phyloP scores from a whole-genome alignment of 92 coral and sea anemone species.

The Plumapathes pennacea region DNA sequence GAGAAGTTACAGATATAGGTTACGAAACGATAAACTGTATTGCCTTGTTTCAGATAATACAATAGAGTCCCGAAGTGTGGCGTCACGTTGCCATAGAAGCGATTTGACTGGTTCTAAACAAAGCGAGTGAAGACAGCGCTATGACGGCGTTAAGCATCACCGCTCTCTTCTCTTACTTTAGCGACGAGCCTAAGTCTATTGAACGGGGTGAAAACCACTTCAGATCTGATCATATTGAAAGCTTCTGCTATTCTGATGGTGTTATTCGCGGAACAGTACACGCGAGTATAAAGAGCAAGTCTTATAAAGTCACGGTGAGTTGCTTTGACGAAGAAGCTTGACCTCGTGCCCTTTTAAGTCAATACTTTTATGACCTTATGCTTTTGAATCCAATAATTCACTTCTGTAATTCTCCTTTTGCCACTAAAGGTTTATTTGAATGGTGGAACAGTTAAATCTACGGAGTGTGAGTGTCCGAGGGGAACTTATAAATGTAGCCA shows the following conservation, averaged over 20 bases:
- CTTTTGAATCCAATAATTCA: too few species aligned
- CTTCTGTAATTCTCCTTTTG: too few species aligned
- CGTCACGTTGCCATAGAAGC: too few species aligned
- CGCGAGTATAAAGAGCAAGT: slow-evolving; percentile 43
- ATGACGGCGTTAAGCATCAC: slow-evolving; percentile 38
- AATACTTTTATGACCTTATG: too few species aligned
- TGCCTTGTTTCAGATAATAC: too few species aligned
- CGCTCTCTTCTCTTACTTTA: slow-evolving; percentile 29
- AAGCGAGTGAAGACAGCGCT: slow-evolving; percentile 2
- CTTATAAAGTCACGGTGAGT: slow-evolving; percentile 40
- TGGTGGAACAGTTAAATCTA: slow-evolving; percentile 15
- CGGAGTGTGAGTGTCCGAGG: slow-evolving; percentile 36
- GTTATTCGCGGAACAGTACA: slow-evolving; percentile 34
- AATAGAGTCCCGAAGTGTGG: too few species aligned
- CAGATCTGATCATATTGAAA: slow-evolving; percentile 29
- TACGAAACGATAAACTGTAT: too few species aligned
- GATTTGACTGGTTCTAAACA: slow-evolving; percentile 54
- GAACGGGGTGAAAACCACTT: slow-evolving; percentile 54
- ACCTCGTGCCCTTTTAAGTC: too few species aligned
- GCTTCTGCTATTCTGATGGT: slow-evolving; percentile 39
- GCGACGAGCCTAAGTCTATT: slow-evolving; percentile 35
- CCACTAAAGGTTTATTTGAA: slow-evolving; percentile 25
- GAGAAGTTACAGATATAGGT: too few species aligned
- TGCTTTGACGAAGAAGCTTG: too few species aligned
- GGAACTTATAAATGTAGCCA: slow-evolving; percentile 22